phyloP scores from a whole-genome alignment of 1,140 invertebrate genomes.

The Eubasilissa regina region DNA sequence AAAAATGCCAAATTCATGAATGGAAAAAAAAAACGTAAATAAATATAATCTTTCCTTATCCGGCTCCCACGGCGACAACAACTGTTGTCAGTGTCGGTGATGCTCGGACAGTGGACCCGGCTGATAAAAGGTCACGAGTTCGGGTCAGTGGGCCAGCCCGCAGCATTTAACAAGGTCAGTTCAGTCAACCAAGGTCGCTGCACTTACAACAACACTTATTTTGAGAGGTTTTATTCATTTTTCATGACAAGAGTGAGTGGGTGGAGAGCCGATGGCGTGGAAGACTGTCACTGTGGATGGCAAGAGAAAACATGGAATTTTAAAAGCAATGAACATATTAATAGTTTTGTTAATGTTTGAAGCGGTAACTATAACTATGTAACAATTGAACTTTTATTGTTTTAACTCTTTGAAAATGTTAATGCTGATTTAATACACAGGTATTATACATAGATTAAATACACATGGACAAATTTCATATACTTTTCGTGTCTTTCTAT shows the following conservation, averaged over 20 bases:
- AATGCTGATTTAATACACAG: too few relatives aligned
- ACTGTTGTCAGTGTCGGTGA: too few relatives aligned
- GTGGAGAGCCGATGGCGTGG: not conserved
- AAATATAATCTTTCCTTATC: not conserved
- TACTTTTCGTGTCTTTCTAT: too few relatives aligned
- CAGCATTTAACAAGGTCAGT: not conserved
- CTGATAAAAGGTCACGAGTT: conserved; percentile 4
- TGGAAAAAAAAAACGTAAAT: not conserved
- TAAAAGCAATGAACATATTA: too few relatives aligned
- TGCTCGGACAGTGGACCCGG: not conserved
- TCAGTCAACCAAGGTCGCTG: not conserved
- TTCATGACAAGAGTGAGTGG: not conserved
- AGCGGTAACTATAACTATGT: too few relatives aligned
- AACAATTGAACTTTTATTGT: too few relatives aligned
- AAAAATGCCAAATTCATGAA: not conserved
- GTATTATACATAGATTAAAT: too few relatives aligned
- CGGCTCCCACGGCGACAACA: too few relatives aligned
- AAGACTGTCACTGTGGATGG: not conserved
- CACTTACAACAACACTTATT: not conserved
- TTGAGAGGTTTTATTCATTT: not conserved
- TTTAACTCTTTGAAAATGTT: too few relatives aligned
- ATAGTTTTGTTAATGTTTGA: too few relatives aligned
- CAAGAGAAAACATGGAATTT: not conserved
- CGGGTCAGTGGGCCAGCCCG: not conserved
- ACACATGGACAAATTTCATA: too few relatives aligned